Evolutionary conservation across 2,888 invertebrate species (phyloP), one percentile per base, ranked within the genome.

Genomic region (Microchrysa polita): DNA sequence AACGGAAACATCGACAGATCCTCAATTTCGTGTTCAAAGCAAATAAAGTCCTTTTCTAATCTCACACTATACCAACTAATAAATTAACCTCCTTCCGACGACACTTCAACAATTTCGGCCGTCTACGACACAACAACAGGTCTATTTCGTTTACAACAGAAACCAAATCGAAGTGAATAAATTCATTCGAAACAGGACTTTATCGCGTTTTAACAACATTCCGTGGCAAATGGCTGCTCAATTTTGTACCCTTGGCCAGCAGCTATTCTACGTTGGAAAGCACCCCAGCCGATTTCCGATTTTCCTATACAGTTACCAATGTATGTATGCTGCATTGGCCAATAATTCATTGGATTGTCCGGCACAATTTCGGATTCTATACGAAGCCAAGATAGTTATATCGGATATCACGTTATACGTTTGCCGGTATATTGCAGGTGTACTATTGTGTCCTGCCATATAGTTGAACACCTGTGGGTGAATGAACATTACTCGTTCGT

Each of bases 111-210:
- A 48, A 48, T 48, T n/a, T 48, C 48, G 48, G 10, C 48, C 4
- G 48, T 12, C 5, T 48, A 4, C 14, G n/a, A 60, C 27, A 34
- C 27, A 12, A 61, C 65, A 65, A 65, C 65, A 65, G 44, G 65
- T 65, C 42, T 40, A 18, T 63, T 63, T 18, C 67, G 53, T 53
- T 67, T 55, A 53, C 55, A 55, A 16, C n/a, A n/a, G n/a, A n/a
- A 34, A 18, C 69, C 14, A 44, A 44, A 55, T 55, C 72, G 60
- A 72, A 48, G 55, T 53, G 75, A 73, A 75, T 75, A 75, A 75
- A 75, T 75, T 75, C 75, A 71, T 60, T 73, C 65, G 59, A 63
- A 71, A 73, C 71, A 73, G 71, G 75, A 73, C 75, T 73, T 71
- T 75, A 73, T 73, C 65, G 73, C 69, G 71, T 71, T 72, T 75